phyloP scores from a whole-genome alignment of 2,888 invertebrate species.

The Suillia variegata region DNA sequence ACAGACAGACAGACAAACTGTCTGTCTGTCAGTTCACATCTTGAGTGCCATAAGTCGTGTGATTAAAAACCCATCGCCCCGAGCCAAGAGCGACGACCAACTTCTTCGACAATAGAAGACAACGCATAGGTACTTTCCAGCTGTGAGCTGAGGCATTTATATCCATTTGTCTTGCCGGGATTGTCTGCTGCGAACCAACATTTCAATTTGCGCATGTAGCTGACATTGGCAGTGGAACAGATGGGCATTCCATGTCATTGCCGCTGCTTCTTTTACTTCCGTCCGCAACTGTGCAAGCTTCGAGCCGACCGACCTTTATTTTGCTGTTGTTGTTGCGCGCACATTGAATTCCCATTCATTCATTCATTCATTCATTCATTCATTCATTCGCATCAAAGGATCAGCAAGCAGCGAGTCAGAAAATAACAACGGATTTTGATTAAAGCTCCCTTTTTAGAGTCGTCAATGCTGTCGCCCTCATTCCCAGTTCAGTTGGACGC shows the following conservation, averaged over 20 bases:
- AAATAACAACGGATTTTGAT: slow-evolving; percentile 66
- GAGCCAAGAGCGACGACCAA: slow-evolving; percentile 36
- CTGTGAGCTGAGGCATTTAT: neutral
- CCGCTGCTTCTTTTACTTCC: neutral
- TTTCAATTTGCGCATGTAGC: slow-evolving; percentile 54
- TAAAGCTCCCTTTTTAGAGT: slow-evolving; percentile 59
- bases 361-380: no score
- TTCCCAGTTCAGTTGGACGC: neutral
- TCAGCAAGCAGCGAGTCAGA: slow-evolving; percentile 67
- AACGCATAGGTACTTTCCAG: neutral
- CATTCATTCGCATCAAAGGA: slow-evolving; percentile 61
- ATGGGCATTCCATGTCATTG: slow-evolving; percentile 25
- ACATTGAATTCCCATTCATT: slow-evolving; percentile 39
- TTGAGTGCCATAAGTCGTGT: slow-evolving; percentile 62
- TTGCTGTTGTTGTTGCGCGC: slow-evolving; percentile 18
- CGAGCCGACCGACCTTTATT: slow-evolving; percentile 15
- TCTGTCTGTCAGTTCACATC: slow-evolving; percentile 58
- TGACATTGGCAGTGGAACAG: slow-evolving; percentile 30
- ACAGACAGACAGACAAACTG: no score
- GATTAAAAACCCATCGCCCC: slow-evolving; percentile 60
- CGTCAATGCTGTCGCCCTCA: slow-evolving; percentile 28
- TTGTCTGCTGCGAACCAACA: slow-evolving; percentile 42
- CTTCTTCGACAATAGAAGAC: neutral
- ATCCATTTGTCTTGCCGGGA: slow-evolving; percentile 4
- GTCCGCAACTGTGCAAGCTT: neutral